These are phyloP conservation scores for Dendrocincla tyrannina DNA, from an alignment of 2,797 vertebrate species.

Conservation along the genomic window DNA sequence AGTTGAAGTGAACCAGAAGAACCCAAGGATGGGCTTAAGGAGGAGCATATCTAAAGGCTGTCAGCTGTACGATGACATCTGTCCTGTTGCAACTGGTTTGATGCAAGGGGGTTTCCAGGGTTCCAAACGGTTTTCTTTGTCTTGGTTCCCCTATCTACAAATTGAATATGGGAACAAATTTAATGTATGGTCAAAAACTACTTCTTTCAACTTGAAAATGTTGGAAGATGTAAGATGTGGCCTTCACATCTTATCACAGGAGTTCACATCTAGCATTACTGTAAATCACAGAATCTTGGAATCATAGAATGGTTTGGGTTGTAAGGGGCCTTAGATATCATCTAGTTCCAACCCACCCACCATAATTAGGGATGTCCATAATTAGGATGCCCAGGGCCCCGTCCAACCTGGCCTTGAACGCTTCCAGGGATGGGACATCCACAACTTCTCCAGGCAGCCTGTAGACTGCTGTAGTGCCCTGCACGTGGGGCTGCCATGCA, in stretches of 20 bases:
- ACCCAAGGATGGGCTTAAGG: not conserved
- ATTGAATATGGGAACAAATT: not conserved
- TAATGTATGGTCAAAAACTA: not conserved
- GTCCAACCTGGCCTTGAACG: not conserved
- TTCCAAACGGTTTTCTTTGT: not conserved
- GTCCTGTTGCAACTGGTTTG: not conserved
- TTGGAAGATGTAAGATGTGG: accelerated
- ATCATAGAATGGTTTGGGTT: not conserved
- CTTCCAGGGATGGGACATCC: not conserved
- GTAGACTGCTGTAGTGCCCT: accelerated
- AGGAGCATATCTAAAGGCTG: not conserved
- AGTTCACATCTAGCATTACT: not conserved
- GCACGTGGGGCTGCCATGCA: accelerated
- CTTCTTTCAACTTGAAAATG: not conserved
- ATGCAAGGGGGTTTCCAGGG: not conserved
- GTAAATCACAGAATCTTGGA: not conserved
- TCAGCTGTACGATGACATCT: not conserved
- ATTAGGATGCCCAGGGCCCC: not conserved
- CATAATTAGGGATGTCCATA: not conserved
- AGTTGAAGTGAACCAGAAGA: not conserved
- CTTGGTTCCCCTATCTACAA: not conserved
- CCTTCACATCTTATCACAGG: not conserved
- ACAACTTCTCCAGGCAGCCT: not conserved
- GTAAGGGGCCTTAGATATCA: not conserved
- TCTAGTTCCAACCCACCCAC: not conserved